phyloP scores from a whole-genome alignment of 2,888 invertebrate species.

The Scelioninae gen. 1 region DNA sequence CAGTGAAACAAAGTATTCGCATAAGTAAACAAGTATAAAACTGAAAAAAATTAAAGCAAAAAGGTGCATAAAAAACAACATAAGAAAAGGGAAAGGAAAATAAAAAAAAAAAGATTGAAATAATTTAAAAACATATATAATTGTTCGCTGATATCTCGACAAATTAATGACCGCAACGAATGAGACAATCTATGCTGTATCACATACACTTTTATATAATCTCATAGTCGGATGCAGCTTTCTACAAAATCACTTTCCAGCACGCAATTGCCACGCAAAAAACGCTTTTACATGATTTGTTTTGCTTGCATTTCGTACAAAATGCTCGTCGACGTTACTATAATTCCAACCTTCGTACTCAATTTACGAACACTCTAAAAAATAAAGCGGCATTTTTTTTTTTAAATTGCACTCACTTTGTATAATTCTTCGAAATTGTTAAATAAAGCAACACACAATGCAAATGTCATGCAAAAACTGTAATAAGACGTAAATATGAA shows the following conservation, averaged over 20 bases:
- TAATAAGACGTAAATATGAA: too few species aligned
- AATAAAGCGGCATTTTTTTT: not conserved
- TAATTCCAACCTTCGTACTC: slow-evolving; percentile 8
- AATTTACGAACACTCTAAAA: not conserved
- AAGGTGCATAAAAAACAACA: too few species aligned
- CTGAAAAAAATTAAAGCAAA: too few species aligned
- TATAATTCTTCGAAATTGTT: not conserved
- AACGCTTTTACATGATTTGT: slow-evolving; percentile 6
- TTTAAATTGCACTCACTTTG: not conserved
- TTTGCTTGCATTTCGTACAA: slow-evolving; percentile 9
- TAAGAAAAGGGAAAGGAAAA: too few species aligned
- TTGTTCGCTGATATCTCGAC: too few species aligned
- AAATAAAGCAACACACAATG: too few species aligned
- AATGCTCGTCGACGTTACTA: not conserved
- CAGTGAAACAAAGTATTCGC: too few species aligned
- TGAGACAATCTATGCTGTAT: slow-evolving; percentile 17
- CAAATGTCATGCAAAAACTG: too few species aligned
- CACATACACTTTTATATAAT: slow-evolving; percentile 45
- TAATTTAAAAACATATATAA: too few species aligned
- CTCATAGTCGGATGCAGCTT: slow-evolving; percentile 19
- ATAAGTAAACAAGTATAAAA: too few species aligned
- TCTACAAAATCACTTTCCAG: slow-evolving; percentile 47
- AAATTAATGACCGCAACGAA: too few species aligned
- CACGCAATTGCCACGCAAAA: slow-evolving; percentile 23
- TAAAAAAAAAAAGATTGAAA: too few species aligned